These are phyloP conservation scores for Apolygus lucorum DNA, from an alignment of 1,140 invertebrate species.

Conservation along the genomic window DNA sequence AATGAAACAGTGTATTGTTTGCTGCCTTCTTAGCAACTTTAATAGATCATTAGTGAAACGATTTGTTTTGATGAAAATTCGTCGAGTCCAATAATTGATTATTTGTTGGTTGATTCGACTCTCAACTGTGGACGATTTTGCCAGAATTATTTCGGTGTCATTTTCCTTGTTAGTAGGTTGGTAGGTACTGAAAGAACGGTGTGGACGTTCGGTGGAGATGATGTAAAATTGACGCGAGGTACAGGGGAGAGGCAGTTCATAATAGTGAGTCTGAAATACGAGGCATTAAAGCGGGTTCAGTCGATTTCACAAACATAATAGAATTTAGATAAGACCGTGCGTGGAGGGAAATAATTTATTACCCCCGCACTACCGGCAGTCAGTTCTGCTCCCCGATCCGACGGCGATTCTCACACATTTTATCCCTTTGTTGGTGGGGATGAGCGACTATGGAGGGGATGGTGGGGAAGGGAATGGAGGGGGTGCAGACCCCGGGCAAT, in stretches of 20 bases:
- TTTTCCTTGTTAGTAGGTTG: too few relatives aligned
- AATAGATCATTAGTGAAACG: too few relatives aligned
- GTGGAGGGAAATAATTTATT: conserved; percentile 20
- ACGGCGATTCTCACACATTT: not conserved
- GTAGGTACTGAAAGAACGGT: too few relatives aligned
- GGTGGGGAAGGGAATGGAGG: not conserved
- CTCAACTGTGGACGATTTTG: too few relatives aligned
- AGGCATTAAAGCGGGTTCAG: conserved; percentile 19
- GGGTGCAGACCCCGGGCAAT: not conserved
- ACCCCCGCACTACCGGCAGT: not conserved
- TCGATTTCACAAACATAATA: conserved; percentile 23
- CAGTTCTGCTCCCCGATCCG: not conserved
- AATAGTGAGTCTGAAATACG: conserved; percentile 17
- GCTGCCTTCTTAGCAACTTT: too few relatives aligned
- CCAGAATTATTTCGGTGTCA: too few relatives aligned
- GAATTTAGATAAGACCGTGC: conserved; percentile 22
- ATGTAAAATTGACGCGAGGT: not conserved
- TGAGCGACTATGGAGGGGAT: not conserved
- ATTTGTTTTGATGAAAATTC: too few relatives aligned
- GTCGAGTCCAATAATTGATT: too few relatives aligned
- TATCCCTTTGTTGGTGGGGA: not conserved
- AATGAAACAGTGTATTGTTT: too few relatives aligned
- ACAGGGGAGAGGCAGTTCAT: not conserved
- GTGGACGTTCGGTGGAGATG: not conserved
- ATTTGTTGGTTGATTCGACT: too few relatives aligned